Base-by-base conservation (phyloP, 2,113 vertebrate genomes). In the Athene noctua region DNA sequence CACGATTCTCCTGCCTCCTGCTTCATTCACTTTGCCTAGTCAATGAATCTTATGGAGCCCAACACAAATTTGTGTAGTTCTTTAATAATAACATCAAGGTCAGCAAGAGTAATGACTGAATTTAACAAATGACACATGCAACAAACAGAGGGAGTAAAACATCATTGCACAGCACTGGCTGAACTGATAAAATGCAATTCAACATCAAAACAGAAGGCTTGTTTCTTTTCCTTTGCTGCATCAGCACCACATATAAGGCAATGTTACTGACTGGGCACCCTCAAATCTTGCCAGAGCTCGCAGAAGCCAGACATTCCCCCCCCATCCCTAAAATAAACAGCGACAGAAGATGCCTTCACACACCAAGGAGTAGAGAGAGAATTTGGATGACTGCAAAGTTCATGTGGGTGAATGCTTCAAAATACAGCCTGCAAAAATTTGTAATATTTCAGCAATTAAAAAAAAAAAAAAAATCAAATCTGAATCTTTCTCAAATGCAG, bases 41-140 rank as follows among this genome's bases (percentile, higher is more conserved):
- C 70, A 94, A 97, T 54, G 92, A 94, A 95, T 5, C 14, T 38
- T 11, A 44, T 8, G 40, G 86, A 96, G 73, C 61, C 75, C 80
- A 25, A 1, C 9, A 22, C 49, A 29, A 38, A 55, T 80, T 84
- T 7, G 88, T 86, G 94, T 84, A 96, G 86, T 65, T 97, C 95
- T 97, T 97, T 97, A 97, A 96, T 97, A 84, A 40, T 94, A 96
- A 94, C 94, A 92, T 78, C 91, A 83, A 94, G 86, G 74, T 70
- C 91, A 92, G 93, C 77, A 49, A 88, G 89, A 86, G 34, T 88
- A 94, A 93, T 96, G 96, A 68, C 83, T 72, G 96, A 40, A 62
- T 88, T 92, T 91, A 96, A 95, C 84, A 93, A 91, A 90, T 20
- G 78, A 92, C 82, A 92, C 51, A 88, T 92, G 97, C 73, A 94